These are phyloP conservation scores for Battus philenor DNA, from an alignment of 1,140 invertebrate species.

Conservation along the genomic window DNA sequence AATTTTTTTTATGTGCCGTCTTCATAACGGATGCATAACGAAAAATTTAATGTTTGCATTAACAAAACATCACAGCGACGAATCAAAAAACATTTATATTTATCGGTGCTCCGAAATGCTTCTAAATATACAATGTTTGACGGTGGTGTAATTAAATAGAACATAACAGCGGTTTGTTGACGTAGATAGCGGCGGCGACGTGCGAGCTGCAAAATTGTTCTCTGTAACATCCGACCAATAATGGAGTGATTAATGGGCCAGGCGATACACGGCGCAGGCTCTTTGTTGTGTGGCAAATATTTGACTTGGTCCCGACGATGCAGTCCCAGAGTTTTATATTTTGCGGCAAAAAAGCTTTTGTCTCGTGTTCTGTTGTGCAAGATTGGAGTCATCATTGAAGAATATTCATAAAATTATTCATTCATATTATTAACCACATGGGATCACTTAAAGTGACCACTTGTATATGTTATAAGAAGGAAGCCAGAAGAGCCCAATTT, in stretches of 20 bases:
- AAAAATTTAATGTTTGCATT: no score
- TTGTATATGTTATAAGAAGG: no score
- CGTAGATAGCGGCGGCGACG: conserved; percentile 33
- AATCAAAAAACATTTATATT: no score
- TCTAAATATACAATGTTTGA: no score
- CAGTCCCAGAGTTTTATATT: no score
- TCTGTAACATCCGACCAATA: conserved; percentile 49
- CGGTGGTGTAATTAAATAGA: conserved; percentile 46
- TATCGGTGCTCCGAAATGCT: no score
- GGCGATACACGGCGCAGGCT: conserved; percentile 44
- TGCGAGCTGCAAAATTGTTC: conserved; percentile 51
- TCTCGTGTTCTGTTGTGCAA: background rate
- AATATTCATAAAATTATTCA: background rate
- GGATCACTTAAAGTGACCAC: no score
- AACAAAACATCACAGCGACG: no score
- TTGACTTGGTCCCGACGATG: conserved; percentile 41
- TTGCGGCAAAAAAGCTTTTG: conserved; percentile 20
- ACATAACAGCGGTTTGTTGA: conserved; percentile 48
- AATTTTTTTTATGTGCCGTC: no score
- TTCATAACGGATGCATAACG: no score
- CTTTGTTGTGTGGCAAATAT: conserved; percentile 60
- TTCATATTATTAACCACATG: no score
- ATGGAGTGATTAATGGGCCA: conserved; percentile 58
- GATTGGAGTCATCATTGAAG: background rate
- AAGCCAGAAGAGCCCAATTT: no score